Conservation (phyloP, 2,888 invertebrate species). For the Limnephilus marmoratus region DNA sequence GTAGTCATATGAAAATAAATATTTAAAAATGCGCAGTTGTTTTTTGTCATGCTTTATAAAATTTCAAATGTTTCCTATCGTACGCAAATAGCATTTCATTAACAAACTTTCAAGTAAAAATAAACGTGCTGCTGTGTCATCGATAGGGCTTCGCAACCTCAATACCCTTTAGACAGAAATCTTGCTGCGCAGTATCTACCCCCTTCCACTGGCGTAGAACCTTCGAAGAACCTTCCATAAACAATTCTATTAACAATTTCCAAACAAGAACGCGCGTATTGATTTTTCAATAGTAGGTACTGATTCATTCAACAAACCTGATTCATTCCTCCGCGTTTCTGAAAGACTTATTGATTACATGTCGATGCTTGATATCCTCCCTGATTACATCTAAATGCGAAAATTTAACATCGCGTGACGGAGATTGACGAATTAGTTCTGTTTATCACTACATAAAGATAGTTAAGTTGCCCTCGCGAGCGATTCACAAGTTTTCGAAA, state of each 20-base stretch:
- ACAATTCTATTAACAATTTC: neutral
- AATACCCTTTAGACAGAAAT: neutral
- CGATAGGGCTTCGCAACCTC: neutral
- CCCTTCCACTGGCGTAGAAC: neutral
- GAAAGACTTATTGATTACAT: neutral
- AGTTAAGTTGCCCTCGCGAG: neutral
- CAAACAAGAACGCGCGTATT: neutral
- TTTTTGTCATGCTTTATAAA: neutral
- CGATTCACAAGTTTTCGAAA: neutral
- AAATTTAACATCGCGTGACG: neutral
- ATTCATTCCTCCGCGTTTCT: neutral
- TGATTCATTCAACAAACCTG: no score
- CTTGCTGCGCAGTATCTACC: neutral
- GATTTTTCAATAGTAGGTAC: neutral
- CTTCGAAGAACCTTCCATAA: neutral
- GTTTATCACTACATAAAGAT: neutral
- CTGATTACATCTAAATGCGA: neutral
- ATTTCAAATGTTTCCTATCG: no score
- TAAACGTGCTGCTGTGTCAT: neutral
- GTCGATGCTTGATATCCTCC: neutral
- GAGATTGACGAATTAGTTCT: neutral
- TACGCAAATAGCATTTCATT: neutral
- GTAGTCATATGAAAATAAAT: no score
- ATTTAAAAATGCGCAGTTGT: neutral
- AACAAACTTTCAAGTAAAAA: neutral